Evolutionary conservation across 2,888 invertebrate species (phyloP), one percentile per base, ranked within the genome.

Genomic region (Cataglyphis livida): DNA sequence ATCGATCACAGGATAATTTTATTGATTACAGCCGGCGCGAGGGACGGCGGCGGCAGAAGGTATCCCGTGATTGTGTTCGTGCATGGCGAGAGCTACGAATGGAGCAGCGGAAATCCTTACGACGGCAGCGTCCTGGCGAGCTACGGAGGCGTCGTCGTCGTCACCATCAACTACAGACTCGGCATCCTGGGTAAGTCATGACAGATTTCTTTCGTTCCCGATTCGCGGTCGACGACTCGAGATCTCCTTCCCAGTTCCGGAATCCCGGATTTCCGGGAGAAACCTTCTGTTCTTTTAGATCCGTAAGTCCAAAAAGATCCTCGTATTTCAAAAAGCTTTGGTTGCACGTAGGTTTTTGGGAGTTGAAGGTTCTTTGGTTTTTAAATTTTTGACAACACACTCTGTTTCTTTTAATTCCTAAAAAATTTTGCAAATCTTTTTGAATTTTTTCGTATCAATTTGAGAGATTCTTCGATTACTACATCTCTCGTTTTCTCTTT

Each of bases 31-130:
- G 97, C 96, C 91, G 96, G 97, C 73, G 96, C 96, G 89, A 94
- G 96, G 89, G 96, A 96, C 89, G 90, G 93, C 84, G 94, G 94
- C 64, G 94, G 95, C 85, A 95, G 95, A 88, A 96, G 96, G 93
- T 97, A 97, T 94, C 98, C 99, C 28, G 99, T 99, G 82, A 96
- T 99, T 94, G 98, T 99, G 76, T 98, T 98, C 95, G 97, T 99
- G 84, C 99, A 99, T 93, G 99, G 99, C 4, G 98, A 98, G 95
- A 98, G 98, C 92, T 99, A 98, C 95, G 99, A 99, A 94, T 99
- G 99, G 98, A 99, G 99, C 94, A 98, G 99, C 65, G 99, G 99
- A 76, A 99, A 99, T 95, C 98, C 99, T 0, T 99, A 99, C 95
- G 99, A 99, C 94, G 99, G 99, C 76, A 97, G 98, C 78, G 98